Conservation (phyloP, 2,888 invertebrate genomes). For the Diaperis boleti region DNA sequence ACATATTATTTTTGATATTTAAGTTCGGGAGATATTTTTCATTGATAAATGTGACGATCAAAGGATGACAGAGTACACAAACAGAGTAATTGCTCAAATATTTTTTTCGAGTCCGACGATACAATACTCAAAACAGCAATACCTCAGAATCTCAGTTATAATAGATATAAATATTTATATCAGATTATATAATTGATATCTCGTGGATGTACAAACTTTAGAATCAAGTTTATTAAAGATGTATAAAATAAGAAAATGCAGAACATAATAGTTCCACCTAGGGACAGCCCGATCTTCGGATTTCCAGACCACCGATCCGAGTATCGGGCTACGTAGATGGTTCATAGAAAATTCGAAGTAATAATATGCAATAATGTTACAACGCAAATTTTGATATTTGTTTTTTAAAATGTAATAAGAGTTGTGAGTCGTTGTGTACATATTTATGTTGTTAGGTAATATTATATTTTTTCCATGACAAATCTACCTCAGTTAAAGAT, state of each 20-base stretch:
- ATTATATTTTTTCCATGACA: slow-evolving; percentile 60
- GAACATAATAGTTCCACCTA: slow-evolving; percentile 32
- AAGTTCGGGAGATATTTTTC: slow-evolving; percentile 44
- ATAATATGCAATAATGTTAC: slow-evolving; percentile 64
- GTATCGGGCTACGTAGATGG: slow-evolving; percentile 6
- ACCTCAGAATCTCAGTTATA: slow-evolving; percentile 67
- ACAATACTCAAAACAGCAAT: slow-evolving; percentile 66
- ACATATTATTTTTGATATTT: slow-evolving; percentile 53
- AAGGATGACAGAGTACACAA: slow-evolving; percentile 53
- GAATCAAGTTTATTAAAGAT: slow-evolving; percentile 57
- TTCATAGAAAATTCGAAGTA: slow-evolving; percentile 53
- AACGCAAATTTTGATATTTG: slow-evolving; percentile 66
- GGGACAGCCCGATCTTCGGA: slow-evolving; percentile 25
- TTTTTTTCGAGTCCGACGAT: slow-evolving; percentile 53
- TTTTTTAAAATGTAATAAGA: slow-evolving; percentile 56
- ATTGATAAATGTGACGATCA: slow-evolving; percentile 45
- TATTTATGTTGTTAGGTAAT: slow-evolving; percentile 61
- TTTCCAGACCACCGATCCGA: slow-evolving; percentile 6
- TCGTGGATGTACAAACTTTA: slow-evolving; percentile 65
- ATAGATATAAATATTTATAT: slow-evolving; percentile 66
- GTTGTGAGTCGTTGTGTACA: slow-evolving; percentile 62
- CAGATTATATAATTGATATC: slow-evolving; percentile 61
- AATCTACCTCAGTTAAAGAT: slow-evolving; percentile 65
- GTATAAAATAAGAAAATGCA: slow-evolving; percentile 48
- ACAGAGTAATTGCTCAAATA: slow-evolving; percentile 56